A percentile compares a stretch with the other conserved stretches of the same genome.
These are phyloP conservation scores for Schizopygopsis malacanthus DNA, from an alignment of 2,797 vertebrate species.

Conservation along the genomic window DNA sequence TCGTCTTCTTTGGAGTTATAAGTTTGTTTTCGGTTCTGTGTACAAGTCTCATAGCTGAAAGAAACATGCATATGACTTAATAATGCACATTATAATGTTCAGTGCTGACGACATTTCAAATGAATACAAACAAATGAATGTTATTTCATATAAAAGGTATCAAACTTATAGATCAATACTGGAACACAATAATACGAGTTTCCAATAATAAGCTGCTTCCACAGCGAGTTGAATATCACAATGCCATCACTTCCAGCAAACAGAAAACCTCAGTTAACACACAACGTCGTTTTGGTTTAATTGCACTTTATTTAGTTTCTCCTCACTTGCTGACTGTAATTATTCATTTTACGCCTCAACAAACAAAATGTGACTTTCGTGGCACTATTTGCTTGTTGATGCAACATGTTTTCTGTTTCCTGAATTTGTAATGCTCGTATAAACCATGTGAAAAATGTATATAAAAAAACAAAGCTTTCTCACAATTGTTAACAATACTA, in stretches of 20 bases:
- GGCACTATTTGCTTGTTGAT: slow-evolving; percentile 82
- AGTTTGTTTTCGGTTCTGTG: slow-evolving; percentile 85
- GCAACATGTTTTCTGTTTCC: slow-evolving; percentile 93
- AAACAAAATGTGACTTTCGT: slow-evolving; percentile 75
- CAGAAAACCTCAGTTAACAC: slow-evolving; percentile 86
- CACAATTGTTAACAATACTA: slow-evolving; percentile 88
- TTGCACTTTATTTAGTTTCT: slow-evolving; percentile 79
- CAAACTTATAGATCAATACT: slow-evolving; percentile 93
- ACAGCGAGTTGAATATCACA: slow-evolving; percentile 89
- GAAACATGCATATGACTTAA: slow-evolving; percentile 91
- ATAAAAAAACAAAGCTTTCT: slow-evolving; percentile 71
- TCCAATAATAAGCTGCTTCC: slow-evolving; percentile 76
- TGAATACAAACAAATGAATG: slow-evolving; percentile 96
- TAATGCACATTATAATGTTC: slow-evolving; percentile 96
- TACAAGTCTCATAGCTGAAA: slow-evolving; percentile 92
- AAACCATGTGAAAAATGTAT: slow-evolving; percentile 74
- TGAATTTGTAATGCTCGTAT: slow-evolving; percentile 89
- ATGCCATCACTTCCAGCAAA: slow-evolving; percentile 95
- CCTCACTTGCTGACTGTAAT: slow-evolving; percentile 78
- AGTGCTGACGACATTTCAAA: slow-evolving; percentile 97
- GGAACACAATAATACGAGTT: slow-evolving; percentile 83
- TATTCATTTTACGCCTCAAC: slow-evolving; percentile 83
- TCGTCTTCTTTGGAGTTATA: slow-evolving; percentile 59
- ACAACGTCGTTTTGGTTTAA: slow-evolving; percentile 75
- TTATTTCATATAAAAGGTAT: slow-evolving; percentile 92